These are phyloP conservation scores for Lycocerus yunnanus DNA, from an alignment of 2,888 invertebrate genomes.

Conservation along the genomic window DNA sequence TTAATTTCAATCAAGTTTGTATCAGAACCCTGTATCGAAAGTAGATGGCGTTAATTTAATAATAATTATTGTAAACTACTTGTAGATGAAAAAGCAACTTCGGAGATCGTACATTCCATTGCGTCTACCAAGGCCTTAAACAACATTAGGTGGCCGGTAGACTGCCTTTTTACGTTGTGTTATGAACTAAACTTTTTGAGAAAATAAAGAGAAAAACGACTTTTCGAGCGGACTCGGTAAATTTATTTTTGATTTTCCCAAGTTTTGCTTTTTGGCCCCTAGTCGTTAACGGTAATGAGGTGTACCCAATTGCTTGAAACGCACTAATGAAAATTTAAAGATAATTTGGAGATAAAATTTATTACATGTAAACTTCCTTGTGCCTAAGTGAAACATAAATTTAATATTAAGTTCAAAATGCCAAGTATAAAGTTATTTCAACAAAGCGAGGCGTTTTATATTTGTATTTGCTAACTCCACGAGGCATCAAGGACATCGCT, in stretches of 20 bases:
- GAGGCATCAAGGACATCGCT: conserved; percentile 29
- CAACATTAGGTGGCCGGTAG: too few species aligned
- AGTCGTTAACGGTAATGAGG: not conserved
- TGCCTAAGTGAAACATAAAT: not conserved
- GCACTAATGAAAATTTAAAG: not conserved
- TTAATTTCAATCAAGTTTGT: too few species aligned
- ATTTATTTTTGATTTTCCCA: not conserved
- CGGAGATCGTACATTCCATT: too few species aligned
- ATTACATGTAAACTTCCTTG: not conserved
- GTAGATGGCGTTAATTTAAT: too few species aligned
- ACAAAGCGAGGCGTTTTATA: conserved; percentile 10
- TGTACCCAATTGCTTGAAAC: not conserved
- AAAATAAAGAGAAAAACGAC: too few species aligned
- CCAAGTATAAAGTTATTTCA: conserved; percentile 3
- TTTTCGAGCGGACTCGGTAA: not conserved
- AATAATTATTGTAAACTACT: too few species aligned
- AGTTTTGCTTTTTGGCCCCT: not conserved
- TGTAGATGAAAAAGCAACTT: too few species aligned
- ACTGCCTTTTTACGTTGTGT: too few species aligned
- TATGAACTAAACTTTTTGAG: too few species aligned
- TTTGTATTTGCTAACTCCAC: conserved; percentile 22
- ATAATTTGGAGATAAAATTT: not conserved
- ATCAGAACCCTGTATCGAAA: too few species aligned
- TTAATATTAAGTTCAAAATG: conserved; percentile 3
- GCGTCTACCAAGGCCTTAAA: too few species aligned